Evolutionary conservation across 1,140 invertebrate genomes (phyloP), one percentile per base, ranked within the genome.

Genomic region (Cydia strobilella): DNA sequence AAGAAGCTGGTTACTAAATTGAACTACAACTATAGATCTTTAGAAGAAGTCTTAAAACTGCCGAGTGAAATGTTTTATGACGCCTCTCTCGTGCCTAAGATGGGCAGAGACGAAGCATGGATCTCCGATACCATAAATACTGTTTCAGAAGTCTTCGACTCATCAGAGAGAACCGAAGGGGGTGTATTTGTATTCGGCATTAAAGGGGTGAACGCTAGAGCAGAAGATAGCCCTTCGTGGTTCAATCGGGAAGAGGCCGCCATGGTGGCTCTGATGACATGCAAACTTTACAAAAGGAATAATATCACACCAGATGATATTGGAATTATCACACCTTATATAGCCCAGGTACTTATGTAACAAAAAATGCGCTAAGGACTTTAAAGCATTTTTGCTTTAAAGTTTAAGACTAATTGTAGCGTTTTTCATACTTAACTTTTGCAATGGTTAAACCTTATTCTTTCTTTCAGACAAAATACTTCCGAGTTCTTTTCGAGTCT

Each of bases 241-340:
- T 98, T 95, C 80, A 99, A 99, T 94, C 95, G 95, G 0, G 93
- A 95, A 71, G 98, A 99, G 94, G 96, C 96, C 0, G 94, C 95
- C 2, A 95, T 96, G 93, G 94, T 97, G 7, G 86, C 93, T 13
- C 83, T 94, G 27, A 94, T 94, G 79, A 88, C 95, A 12, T 91
- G 94, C 54, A 93, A 93, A 71, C 84, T 98, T 0, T 96, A 95
- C 85, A 94, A 95, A 66, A 89, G 92, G 63, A 94, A 95, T 35
- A 94, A 95, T 35, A 77, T 98, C 10, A 85, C 79, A 3, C 88
- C 94, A 66, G 91, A 95, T 71, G 95, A 98, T 84, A 96, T 99
- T 86, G 98, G 98, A 5, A 96, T 99, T 76, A 97, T 99, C 73
- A 97, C 98, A 6, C 98, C 98, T 0, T 99, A 99, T 90, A 91